Evolutionary conservation across 2,113 vertebrate species (phyloP).

Genomic region (Trochalopteron elliotii): DNA sequence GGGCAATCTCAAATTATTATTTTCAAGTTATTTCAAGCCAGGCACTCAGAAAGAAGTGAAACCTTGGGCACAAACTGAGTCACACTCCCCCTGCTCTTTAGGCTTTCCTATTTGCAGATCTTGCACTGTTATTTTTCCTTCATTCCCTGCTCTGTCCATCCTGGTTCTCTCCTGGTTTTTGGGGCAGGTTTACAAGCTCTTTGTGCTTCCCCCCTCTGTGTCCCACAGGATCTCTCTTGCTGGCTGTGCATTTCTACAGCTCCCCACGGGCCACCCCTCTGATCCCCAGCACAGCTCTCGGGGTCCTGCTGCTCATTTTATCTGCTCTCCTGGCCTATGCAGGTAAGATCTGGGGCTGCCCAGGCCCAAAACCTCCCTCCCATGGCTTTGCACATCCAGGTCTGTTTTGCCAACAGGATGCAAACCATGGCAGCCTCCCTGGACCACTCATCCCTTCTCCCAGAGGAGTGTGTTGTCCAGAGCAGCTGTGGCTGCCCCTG

Average conservation of each 20-base stretch:
- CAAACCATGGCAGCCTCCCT: not conserved
- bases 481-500: not conserved
- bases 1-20: not conserved
- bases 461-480: not conserved
- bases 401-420: not conserved
- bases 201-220: not conserved
- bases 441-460: not conserved
- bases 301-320: slow-evolving; percentile 79
- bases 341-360: slow-evolving; percentile 64
- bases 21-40: not conserved
- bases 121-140: not conserved
- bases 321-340: slow-evolving; percentile 77
- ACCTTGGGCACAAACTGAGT: not conserved
- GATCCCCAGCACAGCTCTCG: slow-evolving; percentile 79
- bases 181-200: not conserved
- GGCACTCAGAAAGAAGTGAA: not conserved
- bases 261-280: slow-evolving; percentile 32
- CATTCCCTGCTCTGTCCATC: not conserved
- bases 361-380: not conserved
- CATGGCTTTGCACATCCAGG: not conserved
- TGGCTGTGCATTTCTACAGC: slow-evolving; percentile 80
- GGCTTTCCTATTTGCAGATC: not conserved
- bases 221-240: slow-evolving; percentile 78
- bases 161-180: not conserved
- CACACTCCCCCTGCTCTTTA: not conserved